Evolutionary conservation across 2,797 vertebrate genomes (phyloP).

Genomic region (Heterohyrax brucei): DNA sequence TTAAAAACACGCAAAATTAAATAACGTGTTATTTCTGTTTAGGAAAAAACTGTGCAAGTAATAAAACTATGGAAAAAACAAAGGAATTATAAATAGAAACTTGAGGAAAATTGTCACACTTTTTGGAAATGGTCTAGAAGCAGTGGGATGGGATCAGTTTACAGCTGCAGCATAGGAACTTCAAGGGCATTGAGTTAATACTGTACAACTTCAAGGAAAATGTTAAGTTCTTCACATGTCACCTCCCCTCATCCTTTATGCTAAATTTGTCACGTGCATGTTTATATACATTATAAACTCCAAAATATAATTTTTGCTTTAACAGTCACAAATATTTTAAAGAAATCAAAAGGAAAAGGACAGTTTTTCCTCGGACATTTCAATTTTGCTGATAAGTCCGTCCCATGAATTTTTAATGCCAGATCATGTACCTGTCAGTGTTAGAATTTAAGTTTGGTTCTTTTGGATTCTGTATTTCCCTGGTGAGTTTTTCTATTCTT

Average conservation of each 20-base stretch:
- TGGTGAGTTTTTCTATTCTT: neutral
- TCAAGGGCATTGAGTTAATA: neutral
- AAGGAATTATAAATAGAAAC: neutral
- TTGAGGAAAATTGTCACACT: neutral
- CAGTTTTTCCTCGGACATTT: neutral
- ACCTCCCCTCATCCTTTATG: neutral
- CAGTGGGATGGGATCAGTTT: neutral
- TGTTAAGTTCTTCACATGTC: neutral
- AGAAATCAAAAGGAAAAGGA: neutral
- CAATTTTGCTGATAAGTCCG: too few species aligned
- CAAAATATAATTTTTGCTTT: neutral
- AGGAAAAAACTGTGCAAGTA: too few species aligned
- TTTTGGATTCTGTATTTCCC: neutral
- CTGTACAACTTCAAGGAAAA: neutral
- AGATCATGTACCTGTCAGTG: too few species aligned
- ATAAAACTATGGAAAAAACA: neutral
- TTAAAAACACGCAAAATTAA: too few species aligned
- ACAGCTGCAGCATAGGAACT: neutral
- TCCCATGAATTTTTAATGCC: too few species aligned
- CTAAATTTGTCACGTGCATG: neutral
- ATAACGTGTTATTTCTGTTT: too few species aligned
- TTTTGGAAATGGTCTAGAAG: neutral
- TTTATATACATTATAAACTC: neutral
- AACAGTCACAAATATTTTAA: neutral
- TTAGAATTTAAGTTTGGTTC: too few species aligned